Evolutionary conservation across 2,797 vertebrate genomes (phyloP).

Genomic region (Onychomys leucogaster): DNA sequence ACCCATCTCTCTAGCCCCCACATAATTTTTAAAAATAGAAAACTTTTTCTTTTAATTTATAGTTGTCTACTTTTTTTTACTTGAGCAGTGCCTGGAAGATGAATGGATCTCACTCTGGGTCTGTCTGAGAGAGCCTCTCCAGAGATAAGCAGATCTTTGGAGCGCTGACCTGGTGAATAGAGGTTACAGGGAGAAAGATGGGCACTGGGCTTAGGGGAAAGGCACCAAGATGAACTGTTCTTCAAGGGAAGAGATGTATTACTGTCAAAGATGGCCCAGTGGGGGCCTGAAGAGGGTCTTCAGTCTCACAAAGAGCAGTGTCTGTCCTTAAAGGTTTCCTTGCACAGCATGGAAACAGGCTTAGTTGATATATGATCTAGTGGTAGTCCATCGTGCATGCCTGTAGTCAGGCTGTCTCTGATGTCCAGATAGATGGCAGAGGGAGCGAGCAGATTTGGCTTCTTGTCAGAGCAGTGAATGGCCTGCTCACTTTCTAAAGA

Average conservation of each 20-base stretch:
- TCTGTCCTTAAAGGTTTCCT: not conserved
- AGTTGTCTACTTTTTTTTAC: not conserved
- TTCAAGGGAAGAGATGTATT: not conserved
- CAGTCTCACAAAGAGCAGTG: too few relatives aligned
- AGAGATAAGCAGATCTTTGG: not conserved
- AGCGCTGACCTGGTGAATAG: not conserved
- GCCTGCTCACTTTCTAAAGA: not conserved
- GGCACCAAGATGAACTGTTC: not conserved
- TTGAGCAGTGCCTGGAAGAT: not conserved
- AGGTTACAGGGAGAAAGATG: not conserved
- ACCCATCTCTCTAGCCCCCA: not conserved
- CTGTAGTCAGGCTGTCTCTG: not conserved
- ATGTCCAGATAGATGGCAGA: too few relatives aligned
- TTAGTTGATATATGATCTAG: not conserved
- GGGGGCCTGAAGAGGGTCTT: not conserved
- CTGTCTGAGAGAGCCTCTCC: not conserved
- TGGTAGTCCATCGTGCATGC: not conserved
- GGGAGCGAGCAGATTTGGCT: not conserved
- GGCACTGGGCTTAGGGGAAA: too few relatives aligned
- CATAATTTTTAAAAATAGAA: not conserved
- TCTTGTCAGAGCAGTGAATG: not conserved
- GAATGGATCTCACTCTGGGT: not conserved
- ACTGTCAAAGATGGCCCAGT: not conserved
- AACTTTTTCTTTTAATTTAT: not conserved
- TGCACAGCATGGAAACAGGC: not conserved